Evolutionary conservation across 2,797 vertebrate species (phyloP), one percentile per base, ranked within the genome.

Genomic region (Zenarchopterus dispar): DNA sequence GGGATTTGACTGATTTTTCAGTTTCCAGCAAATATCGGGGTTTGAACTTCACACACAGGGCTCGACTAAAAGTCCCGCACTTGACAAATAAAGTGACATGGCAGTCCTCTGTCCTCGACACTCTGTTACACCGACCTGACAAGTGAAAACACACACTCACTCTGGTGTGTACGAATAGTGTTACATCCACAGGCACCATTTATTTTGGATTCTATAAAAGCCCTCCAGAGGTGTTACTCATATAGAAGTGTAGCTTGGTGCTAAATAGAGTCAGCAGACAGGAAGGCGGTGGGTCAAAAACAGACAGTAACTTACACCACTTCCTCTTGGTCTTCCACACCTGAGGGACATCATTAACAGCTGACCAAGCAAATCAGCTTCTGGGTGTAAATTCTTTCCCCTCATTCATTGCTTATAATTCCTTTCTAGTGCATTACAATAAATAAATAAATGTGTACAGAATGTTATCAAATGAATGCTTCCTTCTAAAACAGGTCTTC

Each of bases 231-330:
- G 41, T 62, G 82, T 75, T 61, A 62, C 28, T 4, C 47, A 55
- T 26, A 50, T 5, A 61, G 59, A 63, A 56, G 4, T n/a, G 58
- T 9, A 13, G 22, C 63, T 58, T 68, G 81, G 59, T 88, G 73
- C 73, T 78, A 90, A 89, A 87, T 89, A 83, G 68, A 85, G 73
- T 6, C 62, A 24, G 78, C 75, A 87, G 89, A 89, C 88, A 87
- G 56, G 64, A 75, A 67, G 87, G 84, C 82, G 84, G 51, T 82
- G 18, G 51, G 26, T 78, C 61, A 13, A 68, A 78, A 70, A 67
- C 54, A 55, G 73, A 76, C 74, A 21, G 88, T 85, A 90, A 91
- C 85, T 62, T 55, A 88, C 18, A 88, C 86, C 80, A 78, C 86
- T 90, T 90, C 89, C 87, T 85, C 70, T 54, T 81, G 72, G 75